phyloP scores from a whole-genome alignment of 2,888 invertebrate genomes.

The Amiota minor region DNA sequence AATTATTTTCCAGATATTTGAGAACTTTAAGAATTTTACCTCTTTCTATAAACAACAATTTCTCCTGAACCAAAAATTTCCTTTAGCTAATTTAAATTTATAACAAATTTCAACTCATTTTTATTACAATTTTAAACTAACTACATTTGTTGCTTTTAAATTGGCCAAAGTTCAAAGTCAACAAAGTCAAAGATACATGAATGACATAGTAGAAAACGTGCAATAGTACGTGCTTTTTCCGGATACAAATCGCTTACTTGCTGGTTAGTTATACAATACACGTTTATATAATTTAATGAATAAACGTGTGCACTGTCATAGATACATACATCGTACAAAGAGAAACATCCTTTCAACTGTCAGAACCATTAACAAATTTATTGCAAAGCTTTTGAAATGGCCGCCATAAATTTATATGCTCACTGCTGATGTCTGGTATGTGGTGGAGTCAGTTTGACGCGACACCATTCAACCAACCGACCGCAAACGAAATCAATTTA shows the following conservation, averaged over 20 bases:
- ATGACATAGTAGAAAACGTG: not conserved
- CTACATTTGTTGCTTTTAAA: no score
- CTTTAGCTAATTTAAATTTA: no score
- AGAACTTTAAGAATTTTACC: no score
- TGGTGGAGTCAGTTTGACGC: not conserved
- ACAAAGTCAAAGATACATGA: no score
- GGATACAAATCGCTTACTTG: not conserved
- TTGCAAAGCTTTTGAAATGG: constrained; percentile 5
- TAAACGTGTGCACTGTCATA: no score
- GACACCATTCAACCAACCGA: not conserved
- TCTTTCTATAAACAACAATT: no score
- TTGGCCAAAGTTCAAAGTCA: no score
- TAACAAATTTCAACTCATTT: no score
- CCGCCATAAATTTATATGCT: constrained; percentile 19
- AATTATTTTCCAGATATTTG: no score
- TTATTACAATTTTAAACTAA: no score
- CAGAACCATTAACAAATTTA: constrained; percentile 12
- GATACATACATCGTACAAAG: not conserved
- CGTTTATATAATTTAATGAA: not conserved
- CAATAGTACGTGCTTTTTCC: not conserved
- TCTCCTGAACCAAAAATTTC: no score
- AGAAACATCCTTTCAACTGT: constrained; percentile 16
- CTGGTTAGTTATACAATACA: not conserved
- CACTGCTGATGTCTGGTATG: not conserved
- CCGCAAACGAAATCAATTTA: not conserved